These are phyloP conservation scores for Bombus terrestris DNA, from an alignment of 1,140 invertebrate species.

Conservation along the genomic window DNA sequence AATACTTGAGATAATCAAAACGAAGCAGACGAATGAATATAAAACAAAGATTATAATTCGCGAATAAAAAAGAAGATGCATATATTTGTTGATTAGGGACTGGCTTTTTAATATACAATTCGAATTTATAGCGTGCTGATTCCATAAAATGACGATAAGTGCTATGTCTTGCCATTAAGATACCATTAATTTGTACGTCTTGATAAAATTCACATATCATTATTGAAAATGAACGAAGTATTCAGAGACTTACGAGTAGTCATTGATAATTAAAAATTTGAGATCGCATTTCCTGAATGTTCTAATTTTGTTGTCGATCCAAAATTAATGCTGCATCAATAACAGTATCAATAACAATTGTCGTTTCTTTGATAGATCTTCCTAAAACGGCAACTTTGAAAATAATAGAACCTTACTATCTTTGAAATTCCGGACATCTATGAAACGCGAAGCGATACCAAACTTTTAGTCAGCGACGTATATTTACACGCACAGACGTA, in stretches of 20 bases:
- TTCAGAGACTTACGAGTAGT: no score
- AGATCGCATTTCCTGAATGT: no score
- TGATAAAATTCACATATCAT: no score
- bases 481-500: no score
- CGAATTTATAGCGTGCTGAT: neutral
- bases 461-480: neutral
- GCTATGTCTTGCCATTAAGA: neutral
- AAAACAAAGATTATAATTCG: neutral
- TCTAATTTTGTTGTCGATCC: no score
- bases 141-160: neutral
- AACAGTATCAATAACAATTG: no score
- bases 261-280: no score
- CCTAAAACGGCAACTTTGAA: rapidly evolving
- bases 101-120: neutral
- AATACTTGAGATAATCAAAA: neutral
- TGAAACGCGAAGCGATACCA: neutral
- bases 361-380: no score
- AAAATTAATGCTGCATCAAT: no score
- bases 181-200: neutral
- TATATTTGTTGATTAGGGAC: neutral
- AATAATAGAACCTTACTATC: neutral
- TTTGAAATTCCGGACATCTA: neutral
- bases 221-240: no score
- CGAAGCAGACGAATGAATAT: neutral
- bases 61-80: neutral